phyloP scores from a whole-genome alignment of 2,797 vertebrate genomes.

The Parauchenoglanis punctatus region DNA sequence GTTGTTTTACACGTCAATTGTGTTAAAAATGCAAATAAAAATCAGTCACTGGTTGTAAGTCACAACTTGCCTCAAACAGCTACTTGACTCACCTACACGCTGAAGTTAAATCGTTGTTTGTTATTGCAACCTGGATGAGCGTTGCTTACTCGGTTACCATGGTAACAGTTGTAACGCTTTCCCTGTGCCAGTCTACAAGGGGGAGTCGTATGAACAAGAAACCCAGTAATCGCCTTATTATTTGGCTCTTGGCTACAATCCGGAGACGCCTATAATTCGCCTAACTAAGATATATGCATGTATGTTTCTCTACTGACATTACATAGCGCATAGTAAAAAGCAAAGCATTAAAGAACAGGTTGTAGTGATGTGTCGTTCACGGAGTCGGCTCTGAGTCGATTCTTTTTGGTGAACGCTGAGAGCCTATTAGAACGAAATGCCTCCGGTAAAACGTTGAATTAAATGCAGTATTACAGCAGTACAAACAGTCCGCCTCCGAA shows the following conservation, averaged over 20 bases:
- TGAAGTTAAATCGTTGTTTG: background rate
- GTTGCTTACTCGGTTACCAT: constrained; percentile 18
- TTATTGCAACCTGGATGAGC: background rate
- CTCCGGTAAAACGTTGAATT: background rate
- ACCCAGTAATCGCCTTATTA: background rate
- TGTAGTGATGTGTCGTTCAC: background rate
- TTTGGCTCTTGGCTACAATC: background rate
- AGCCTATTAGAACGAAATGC: too few species aligned
- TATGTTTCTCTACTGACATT: background rate
- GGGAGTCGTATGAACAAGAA: background rate
- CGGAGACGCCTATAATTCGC: background rate
- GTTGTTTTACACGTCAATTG: background rate
- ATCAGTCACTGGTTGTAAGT: too few species aligned
- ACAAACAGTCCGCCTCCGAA: background rate
- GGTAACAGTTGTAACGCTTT: constrained; percentile 15
- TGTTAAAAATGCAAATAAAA: background rate
- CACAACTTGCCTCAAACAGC: background rate
- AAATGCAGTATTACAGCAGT: background rate
- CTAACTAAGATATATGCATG: background rate
- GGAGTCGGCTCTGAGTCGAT: background rate
- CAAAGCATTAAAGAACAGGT: background rate
- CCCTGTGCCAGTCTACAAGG: background rate
- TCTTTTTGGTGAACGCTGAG: background rate
- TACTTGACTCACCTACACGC: background rate
- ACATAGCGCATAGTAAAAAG: background rate